Evolutionary conservation across 2,888 invertebrate species (phyloP).

Genomic region (Cephus spinipes): DNA sequence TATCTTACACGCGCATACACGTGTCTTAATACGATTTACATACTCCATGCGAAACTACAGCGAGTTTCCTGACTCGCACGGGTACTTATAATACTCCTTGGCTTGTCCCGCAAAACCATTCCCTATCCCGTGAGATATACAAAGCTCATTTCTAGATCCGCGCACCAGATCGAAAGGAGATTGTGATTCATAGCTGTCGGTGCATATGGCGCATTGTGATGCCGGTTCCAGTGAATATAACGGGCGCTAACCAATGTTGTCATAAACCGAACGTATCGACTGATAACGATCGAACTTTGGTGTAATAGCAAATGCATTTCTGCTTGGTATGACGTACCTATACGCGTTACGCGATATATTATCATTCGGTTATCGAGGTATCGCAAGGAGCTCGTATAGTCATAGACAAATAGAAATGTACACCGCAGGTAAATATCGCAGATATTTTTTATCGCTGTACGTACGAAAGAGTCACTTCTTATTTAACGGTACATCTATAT

Average conservation of each 20-base stretch:
- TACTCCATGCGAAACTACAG: neutral
- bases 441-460: neutral
- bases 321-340: constrained; percentile 5
- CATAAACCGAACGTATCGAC: constrained; percentile 9
- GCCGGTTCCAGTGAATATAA: constrained; percentile 5
- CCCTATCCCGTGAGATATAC: neutral
- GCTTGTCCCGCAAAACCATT: neutral
- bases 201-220: constrained; percentile 15
- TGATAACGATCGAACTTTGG: constrained; percentile 9
- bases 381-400: neutral
- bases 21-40: neutral
- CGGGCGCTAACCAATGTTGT: constrained; percentile 12
- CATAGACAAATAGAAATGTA: neutral
- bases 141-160: constrained; percentile 7
- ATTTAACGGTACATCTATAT: neutral
- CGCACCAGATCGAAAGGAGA: constrained; percentile 19
- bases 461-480: neutral
- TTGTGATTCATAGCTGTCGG: constrained; percentile 21
- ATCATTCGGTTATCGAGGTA: neutral
- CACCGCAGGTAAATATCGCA: neutral
- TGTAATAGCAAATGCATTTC: neutral
- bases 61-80: neutral
- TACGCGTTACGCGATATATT: constrained; percentile 12
- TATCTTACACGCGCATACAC: neutral
- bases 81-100: neutral